Conservation (phyloP, 2,113 vertebrate genomes). For the Dicerorhinus sumatrensis region DNA sequence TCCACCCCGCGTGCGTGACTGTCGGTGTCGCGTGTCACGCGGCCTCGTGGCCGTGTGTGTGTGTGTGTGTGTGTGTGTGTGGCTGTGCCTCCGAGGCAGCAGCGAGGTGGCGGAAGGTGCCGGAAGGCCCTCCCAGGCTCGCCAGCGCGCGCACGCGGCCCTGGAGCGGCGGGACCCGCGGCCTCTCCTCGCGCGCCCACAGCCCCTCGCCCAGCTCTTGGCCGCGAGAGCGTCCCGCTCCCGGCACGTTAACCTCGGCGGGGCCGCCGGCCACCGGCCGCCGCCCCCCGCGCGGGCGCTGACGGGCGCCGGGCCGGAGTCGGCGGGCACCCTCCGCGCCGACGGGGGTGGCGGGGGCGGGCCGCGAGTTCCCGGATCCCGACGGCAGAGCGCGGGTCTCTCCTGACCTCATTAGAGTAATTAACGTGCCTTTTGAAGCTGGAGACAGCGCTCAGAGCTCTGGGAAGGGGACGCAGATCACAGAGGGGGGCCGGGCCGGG, state of each 20-base stretch:
- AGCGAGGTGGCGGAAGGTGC: neutral
- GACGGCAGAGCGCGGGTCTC: constrained; percentile 84
- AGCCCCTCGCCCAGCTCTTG: neutral
- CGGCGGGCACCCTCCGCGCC: constrained; percentile 69
- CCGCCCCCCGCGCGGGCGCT: constrained; percentile 40
- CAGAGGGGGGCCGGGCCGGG: constrained; percentile 58
- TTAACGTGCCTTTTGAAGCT: constrained; percentile 88
- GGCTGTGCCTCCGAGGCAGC: accelerated
- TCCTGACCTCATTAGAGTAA: constrained; percentile 90
- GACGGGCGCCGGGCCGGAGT: constrained; percentile 76
- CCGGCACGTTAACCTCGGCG: constrained; percentile 87
- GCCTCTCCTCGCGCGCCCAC: neutral
- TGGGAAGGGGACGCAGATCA: constrained; percentile 76
- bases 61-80: no score
- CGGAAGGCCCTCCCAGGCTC: accelerated
- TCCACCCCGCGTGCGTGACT: neutral
- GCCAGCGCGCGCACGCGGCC: accelerated
- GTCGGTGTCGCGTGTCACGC: accelerated
- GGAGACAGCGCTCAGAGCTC: constrained; percentile 80
- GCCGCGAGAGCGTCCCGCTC: constrained; percentile 72
- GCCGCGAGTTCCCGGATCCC: neutral
- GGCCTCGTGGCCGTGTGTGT: neutral
- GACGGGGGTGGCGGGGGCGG: neutral
- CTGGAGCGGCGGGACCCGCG: neutral
- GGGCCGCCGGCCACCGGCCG: constrained; percentile 84